Evolutionary conservation across 2,888 invertebrate genomes (phyloP).

Genomic region (Lamellibrachia satsuma): DNA sequence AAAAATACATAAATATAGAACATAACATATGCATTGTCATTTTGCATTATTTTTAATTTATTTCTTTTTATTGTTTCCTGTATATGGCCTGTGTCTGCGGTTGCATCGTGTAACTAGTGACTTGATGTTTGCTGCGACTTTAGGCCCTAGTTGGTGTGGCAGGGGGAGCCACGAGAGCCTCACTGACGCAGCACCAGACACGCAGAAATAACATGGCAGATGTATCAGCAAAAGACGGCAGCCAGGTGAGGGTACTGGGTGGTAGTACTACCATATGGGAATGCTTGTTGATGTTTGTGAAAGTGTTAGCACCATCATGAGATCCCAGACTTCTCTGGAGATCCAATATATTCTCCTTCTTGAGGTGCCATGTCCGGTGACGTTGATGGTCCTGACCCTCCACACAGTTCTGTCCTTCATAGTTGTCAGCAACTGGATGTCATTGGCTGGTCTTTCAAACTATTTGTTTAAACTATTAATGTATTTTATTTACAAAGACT

Average conservation of each 20-base stretch:
- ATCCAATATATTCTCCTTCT: too few species aligned
- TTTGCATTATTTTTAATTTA: neutral
- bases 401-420: too few species aligned
- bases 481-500: too few species aligned
- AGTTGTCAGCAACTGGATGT: too few species aligned
- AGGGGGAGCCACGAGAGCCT: conserved; percentile 85
- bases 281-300: neutral
- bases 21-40: neutral
- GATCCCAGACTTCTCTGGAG: too few species aligned
- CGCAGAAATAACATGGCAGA: conserved; percentile 90
- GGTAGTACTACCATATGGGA: neutral
- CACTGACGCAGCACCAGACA: conserved; percentile 90
- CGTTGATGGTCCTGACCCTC: too few species aligned
- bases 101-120: neutral
- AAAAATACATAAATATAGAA: too few species aligned
- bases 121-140: neutral
- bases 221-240: conserved; percentile 87
- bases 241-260: conserved; percentile 72
- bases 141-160: conserved; percentile 87
- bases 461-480: too few species aligned
- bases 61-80: neutral
- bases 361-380: too few species aligned
- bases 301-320: too few species aligned
- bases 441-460: too few species aligned
- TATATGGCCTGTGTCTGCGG: neutral